Evolutionary conservation across 2,113 vertebrate genomes (phyloP), one percentile per base, ranked within the genome.

Genomic region (Rhagologus leucostigma): DNA sequence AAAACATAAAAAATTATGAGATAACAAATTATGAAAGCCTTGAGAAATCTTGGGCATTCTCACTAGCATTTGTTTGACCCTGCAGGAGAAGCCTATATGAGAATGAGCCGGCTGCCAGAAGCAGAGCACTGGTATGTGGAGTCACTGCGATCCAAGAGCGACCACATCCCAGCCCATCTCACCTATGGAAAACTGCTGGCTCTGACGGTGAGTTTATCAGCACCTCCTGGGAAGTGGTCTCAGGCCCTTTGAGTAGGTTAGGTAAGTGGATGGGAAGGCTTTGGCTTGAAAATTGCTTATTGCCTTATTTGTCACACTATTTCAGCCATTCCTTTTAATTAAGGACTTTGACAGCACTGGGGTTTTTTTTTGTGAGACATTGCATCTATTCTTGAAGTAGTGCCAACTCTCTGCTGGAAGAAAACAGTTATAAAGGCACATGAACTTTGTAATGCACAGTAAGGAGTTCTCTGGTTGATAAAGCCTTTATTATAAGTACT

Each of bases 121-220:
- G 99, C 99, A 24, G 99, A 99, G 92, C 98, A 97, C 87, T 99
- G 99, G 99, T 99, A 99, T 37, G 90, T 98, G 95, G 99, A 99
- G 90, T 99, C 99, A 2, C 92, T 99, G 96, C 96, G 98, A 95
- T 99, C 98, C 96, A 99, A 99, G 97, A 99, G 98, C 1, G 99
- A 99, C 96, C 99, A 99, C 96, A 99, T 99, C 24, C 99, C 99
- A 60, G 99, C 99, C 39, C 99, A 99, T 93, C 99, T 99, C 81
- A 99, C 99, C 46, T 99, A 99, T 0, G 99, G 99, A 60, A 99
- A 99, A 69, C 98, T 99, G 10, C 98, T 99, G 75, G 99, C 99
- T 17, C 95, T 99, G 55, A 99, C 98, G 83, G 99, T 99, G 96
- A 99, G 98, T 97, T 60, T 69, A 46, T 62, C 29, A 30, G 33